Base-by-base conservation (phyloP, 1,140 invertebrate species). In the Anastatus disparis region DNA sequence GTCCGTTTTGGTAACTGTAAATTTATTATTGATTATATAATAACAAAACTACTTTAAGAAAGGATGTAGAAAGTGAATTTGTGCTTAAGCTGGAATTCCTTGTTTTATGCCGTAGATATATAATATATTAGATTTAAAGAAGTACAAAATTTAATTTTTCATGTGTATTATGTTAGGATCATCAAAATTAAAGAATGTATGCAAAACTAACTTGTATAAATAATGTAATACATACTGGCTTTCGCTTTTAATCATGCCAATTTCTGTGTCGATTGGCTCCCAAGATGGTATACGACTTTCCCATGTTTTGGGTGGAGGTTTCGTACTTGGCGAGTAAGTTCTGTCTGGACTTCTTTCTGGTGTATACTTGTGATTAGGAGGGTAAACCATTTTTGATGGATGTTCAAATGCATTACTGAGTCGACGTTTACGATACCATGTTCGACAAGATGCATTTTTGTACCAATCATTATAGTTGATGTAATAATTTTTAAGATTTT, bases 301-400 rank as follows among this genome's bases (percentile, higher is more conserved):
- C 85, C 89, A 92, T 35, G 89, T 87, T 44, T 82, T 83, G 1
- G 88, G 83, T 40, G 87, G 85, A 31, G 87, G 87, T 75, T 76
- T 83, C 76, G 86, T 74, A 79, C 84, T 73, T 77, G 87, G 66
- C 75, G 80, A 70, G 85, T 81, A 55, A 82, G 85, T 76, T 90
- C 91, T 79, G 17, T 85, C 84, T 0, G 92, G 91, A 9, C 89
- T 90, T 1, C 87, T 87, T 77, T 93, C 90, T 2, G 94, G 93
- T 1, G 93, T 94, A 75, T 93, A 95, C 12, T 84, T 86, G 55
- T 94, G 90, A 10, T 93, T 94, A 15, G 94, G 94, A 59, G 95
- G 95, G 85, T 97, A 97, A 17, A 97, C 94, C 95, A 97, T 97
- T 79, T 90, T 92, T n/a, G 94, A 95, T 6, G 95, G 94, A 82